phyloP scores from a whole-genome alignment of 2,888 invertebrate genomes.

The Fragum sueziense region DNA sequence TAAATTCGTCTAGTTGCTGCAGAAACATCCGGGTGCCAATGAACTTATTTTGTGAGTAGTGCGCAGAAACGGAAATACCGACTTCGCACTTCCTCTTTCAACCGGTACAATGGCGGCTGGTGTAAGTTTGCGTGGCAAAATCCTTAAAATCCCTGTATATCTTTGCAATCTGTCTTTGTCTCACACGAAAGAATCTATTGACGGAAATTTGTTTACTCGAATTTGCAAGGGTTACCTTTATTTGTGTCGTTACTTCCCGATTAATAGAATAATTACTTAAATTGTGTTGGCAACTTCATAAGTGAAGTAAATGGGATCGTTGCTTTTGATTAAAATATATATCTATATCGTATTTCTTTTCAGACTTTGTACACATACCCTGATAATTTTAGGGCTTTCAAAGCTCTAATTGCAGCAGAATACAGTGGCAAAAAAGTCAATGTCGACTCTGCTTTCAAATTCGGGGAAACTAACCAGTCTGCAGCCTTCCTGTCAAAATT shows the following conservation, averaged over 20 bases:
- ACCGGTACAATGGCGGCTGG: conserved; percentile 84
- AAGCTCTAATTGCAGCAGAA: conserved; percentile 98
- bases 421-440: conserved; percentile 90
- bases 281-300: too few species aligned
- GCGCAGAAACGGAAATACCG: conserved; percentile 60
- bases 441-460: conserved; percentile 87
- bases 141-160: conserved; percentile 13
- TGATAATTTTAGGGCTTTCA: conserved; percentile 98
- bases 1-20: conserved; percentile 48
- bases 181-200: too few species aligned
- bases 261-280: too few species aligned
- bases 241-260: too few species aligned
- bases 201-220: too few species aligned
- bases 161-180: background rate
- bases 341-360: conserved; percentile 37
- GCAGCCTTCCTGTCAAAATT: conserved; percentile 95
- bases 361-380: conserved; percentile 99
- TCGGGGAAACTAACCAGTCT: conserved; percentile 96
- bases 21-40: conserved; percentile 64
- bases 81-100: conserved; percentile 74
- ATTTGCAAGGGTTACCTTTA: too few species aligned
- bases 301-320: too few species aligned
- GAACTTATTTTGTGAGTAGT: conserved; percentile 23
- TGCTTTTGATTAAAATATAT: too few species aligned
- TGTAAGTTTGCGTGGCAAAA: conserved; percentile 82